Conservation (phyloP, 2,797 vertebrate genomes). For the Diplodus sargus region DNA sequence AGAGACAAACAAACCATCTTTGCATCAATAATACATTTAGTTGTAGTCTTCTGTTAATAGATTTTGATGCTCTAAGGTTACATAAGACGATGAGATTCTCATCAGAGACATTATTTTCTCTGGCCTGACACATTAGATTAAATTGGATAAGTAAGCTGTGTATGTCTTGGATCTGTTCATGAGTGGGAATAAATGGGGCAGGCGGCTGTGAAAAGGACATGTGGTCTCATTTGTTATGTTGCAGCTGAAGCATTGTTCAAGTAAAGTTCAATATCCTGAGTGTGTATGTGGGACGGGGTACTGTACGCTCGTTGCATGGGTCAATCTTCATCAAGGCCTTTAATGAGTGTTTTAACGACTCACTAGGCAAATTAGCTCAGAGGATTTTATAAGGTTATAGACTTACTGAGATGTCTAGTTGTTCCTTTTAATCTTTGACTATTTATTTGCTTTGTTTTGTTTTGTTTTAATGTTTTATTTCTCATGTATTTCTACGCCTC, state of each 20-base stretch:
- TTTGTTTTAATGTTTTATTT: no score
- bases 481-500: no score
- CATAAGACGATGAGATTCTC: neutral
- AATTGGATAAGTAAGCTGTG: neutral
- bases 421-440: neutral
- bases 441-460: no score
- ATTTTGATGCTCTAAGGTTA: conserved; percentile 1
- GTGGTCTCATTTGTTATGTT: conserved; percentile 32
- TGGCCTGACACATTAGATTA: neutral
- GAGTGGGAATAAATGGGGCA: conserved; percentile 18
- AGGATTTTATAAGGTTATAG: conserved; percentile 36
- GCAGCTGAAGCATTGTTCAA: conserved; percentile 16
- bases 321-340: conserved; percentile 58
- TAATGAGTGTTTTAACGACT: conserved; percentile 68
- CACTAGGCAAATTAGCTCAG: conserved; percentile 29
- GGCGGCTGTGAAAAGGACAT: neutral
- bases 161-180: conserved; percentile 1
- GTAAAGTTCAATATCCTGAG: conserved; percentile 33
- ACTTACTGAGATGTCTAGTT: conserved; percentile 1
- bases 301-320: conserved; percentile 26
- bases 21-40: neutral
- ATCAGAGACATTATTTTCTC: neutral
- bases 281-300: conserved; percentile 33
- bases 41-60: neutral
- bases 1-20: no score